phyloP scores from a whole-genome alignment of 2,888 invertebrate genomes.

The Tribolium freemani region DNA sequence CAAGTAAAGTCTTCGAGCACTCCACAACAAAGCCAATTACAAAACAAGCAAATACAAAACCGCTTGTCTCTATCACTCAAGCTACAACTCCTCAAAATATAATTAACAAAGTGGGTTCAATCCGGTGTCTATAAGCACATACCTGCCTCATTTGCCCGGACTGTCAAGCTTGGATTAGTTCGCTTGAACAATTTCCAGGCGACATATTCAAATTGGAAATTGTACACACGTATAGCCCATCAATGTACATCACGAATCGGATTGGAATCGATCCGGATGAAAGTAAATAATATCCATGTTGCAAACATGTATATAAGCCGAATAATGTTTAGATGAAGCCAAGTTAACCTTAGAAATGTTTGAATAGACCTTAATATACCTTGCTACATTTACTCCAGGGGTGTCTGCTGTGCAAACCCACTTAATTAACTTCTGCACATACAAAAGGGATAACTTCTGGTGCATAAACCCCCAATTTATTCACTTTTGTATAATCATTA shows the following conservation, averaged over 20 bases:
- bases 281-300: conserved; percentile 16
- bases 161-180: conserved; percentile 20
- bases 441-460: conserved; percentile 26
- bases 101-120: conserved; percentile 8
- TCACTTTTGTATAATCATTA: conserved; percentile 23
- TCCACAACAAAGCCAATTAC: conserved; percentile 20
- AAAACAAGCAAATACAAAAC: conserved; percentile 4
- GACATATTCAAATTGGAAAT: conserved; percentile 11
- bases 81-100: conserved; percentile 4
- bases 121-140: not conserved
- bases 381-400: conserved; percentile 26
- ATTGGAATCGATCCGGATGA: conserved; percentile 15
- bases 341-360: conserved; percentile 29
- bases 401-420: conserved; percentile 22
- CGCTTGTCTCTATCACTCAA: conserved; percentile 1
- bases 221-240: conserved; percentile 17
- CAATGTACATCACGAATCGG: conserved; percentile 24
- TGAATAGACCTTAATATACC: conserved; percentile 33
- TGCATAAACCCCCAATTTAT: conserved; percentile 23
- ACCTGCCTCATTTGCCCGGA: not conserved
- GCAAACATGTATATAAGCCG: not conserved
- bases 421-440: conserved; percentile 29
- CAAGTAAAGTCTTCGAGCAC: not conserved
- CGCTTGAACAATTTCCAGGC: conserved; percentile 12
- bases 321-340: conserved; percentile 10